Evolutionary conservation across 2,797 vertebrate species (phyloP), one percentile per base, ranked within the genome.

Genomic region (Epinephelus malabaricus): DNA sequence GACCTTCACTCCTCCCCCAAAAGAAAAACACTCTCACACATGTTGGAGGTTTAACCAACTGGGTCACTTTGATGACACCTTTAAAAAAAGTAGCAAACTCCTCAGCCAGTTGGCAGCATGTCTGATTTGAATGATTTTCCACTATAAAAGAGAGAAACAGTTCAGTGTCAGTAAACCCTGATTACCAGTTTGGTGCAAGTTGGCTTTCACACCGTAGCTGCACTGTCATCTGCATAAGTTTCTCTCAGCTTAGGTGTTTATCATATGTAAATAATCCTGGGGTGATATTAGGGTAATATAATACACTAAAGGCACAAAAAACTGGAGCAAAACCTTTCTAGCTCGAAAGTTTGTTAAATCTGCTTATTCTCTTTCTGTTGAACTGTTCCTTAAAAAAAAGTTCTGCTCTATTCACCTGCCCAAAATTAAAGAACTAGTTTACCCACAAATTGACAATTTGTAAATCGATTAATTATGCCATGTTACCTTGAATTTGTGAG

Each of bases 11-110:
- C 88, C 90, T 78, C 89, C 89, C 87, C 90, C 84, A 78, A 91
- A 94, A 91, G 94, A 94, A 95, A 70, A 96, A 95, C 93, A 95
- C 89, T 92, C 92, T 90, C 89, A 92, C 95, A 95, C 94, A 95
- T 95, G 95, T 93, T 90, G 89, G 85, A 88, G 89, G 77, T 88
- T 92, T 90, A 86, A 93, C 92, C 95, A 94, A 94, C 92, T 94
- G 92, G 92, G 90, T 91, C 76, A 83, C 90, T 94, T 92, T 91
- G 92, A 93, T 89, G 87, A 94, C 89, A 85, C 84, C 81, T 65
- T 65, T 79, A 69, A 80, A 82, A 30, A 69, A 88, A 83, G 76
- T 80, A 88, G 84, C 61, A 88, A 91, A 85, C 76, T 76, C 81
- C 54, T 91, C 25, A 19, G 68, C 85, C 90, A 89, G 81, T 87